These are phyloP conservation scores for Drosophila paramelanica DNA, from an alignment of 2,888 invertebrate species.

Conservation along the genomic window DNA sequence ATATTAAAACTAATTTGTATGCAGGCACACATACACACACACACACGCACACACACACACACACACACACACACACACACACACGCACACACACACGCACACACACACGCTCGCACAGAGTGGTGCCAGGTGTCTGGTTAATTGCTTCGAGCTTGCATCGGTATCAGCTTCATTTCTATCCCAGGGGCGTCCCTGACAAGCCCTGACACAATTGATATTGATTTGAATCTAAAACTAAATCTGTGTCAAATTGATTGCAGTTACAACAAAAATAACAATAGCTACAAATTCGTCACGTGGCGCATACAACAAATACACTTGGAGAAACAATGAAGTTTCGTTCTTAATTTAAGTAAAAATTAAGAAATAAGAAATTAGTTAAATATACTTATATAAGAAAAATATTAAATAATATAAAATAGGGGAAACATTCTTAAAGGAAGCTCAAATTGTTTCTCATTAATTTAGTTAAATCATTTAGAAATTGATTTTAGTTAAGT, in stretches of 20 bases:
- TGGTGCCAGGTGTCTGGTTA: conserved; percentile 34
- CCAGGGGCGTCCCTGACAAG: conserved; percentile 35
- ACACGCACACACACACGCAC: not conserved
- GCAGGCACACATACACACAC: conserved; percentile 13
- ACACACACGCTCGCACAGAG: too few relatives aligned
- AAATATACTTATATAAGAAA: too few relatives aligned
- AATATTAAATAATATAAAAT: too few relatives aligned
- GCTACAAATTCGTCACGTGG: conserved; percentile 27
- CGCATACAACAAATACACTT: conserved; percentile 21
- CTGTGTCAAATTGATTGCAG: conserved; percentile 77
- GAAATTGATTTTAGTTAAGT: too few relatives aligned
- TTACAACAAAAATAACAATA: conserved; percentile 14
- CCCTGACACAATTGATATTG: conserved; percentile 62
- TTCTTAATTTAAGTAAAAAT: too few relatives aligned
- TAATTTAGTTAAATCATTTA: too few relatives aligned
- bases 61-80: conserved; percentile 6
- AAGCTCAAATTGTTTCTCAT: too few relatives aligned
- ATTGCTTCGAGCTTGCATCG: conserved; percentile 32
- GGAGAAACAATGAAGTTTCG: not conserved
- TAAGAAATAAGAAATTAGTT: too few relatives aligned
- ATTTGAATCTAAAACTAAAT: conserved; percentile 60
- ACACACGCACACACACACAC: not conserved
- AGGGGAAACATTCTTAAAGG: too few relatives aligned
- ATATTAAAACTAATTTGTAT: conserved; percentile 55
- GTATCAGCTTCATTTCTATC: conserved; percentile 15